Evolutionary conservation across 2,113 vertebrate genomes (phyloP), one percentile per base, ranked within the genome.

Genomic region (Rostratula benghalensis): DNA sequence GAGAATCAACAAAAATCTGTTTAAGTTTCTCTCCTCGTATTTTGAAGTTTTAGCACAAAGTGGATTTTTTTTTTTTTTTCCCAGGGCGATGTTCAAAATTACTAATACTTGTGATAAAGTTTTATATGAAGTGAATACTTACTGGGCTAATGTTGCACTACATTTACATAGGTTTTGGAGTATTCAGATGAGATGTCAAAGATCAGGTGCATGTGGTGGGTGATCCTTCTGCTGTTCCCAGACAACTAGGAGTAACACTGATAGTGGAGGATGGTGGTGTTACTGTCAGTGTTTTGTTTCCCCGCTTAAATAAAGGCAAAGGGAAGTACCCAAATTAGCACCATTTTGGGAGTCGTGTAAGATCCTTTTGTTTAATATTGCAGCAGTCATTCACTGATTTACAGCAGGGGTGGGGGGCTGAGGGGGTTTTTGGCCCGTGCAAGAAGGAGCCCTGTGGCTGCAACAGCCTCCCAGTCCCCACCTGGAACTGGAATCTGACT

Each of bases 151-250:
- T 13, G 14, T 13, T 85, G 18, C 10, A 23, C 7, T 31, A 64
- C 0, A 2, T 46, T 51, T 74, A 27, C 0, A 2, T 69, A 17
- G 10, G 8, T 84, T 53, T 37, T 65, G 23, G 21, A n/a, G 41
- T n/a, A 75, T 89, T 92, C 39, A 71, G 53, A 33, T 81, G 37
- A 41, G 31, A 92, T 67, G 46, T 65, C 59, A 63, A 83, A 85
- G 57, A 79, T 57, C 14, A 68, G n/a, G 87, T 73, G 41, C 21
- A 5, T 1, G 0, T 53, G 67, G 12, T 0, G 0, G 48, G 50
- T 91, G 64, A 43, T 28, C 59, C 6, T 83, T 69, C 22, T 21
- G 3, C 53, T 82, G 43, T 85, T 60, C n/a, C 28, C n/a, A 41
- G 65, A 88, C 5, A 68, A 15, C 46, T 63, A 3, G 0, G 1